A percentile compares a stretch with the other conserved stretches of the same genome.
These are phyloP conservation scores for Plecotus auritus DNA, from an alignment of 2,113 vertebrate species.

Conservation along the genomic window DNA sequence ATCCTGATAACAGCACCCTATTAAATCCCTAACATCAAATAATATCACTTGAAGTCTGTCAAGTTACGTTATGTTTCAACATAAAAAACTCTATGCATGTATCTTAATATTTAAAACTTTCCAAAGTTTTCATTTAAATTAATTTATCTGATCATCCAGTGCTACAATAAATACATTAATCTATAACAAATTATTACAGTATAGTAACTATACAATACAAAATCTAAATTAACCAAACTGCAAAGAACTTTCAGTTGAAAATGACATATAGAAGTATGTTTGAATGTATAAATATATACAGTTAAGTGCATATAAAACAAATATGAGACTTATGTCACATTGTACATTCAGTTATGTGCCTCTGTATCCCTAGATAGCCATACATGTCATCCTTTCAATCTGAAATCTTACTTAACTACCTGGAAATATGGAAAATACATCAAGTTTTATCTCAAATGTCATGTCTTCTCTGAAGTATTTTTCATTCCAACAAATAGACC, in stretches of 20 bases:
- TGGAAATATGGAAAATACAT: background rate
- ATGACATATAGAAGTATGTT: background rate
- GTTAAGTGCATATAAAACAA: background rate
- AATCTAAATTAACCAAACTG: background rate
- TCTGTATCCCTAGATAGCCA: background rate
- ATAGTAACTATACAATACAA: background rate
- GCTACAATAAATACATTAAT: background rate
- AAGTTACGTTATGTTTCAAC: background rate
- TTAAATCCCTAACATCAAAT: background rate
- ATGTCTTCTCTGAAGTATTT: background rate
- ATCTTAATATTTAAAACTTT: background rate
- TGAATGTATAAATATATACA: background rate
- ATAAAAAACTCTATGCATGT: background rate
- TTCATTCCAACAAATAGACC: background rate
- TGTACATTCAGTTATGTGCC: background rate
- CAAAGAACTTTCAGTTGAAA: background rate
- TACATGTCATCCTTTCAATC: background rate
- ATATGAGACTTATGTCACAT: background rate
- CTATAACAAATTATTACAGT: background rate
- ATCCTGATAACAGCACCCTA: background rate
- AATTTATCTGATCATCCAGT: background rate
- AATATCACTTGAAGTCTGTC: background rate
- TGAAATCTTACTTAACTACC: background rate
- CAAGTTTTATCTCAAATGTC: background rate
- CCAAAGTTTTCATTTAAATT: background rate